Base-by-base conservation (phyloP, 1,140 invertebrate genomes). In the Hirudo medicinalis region DNA sequence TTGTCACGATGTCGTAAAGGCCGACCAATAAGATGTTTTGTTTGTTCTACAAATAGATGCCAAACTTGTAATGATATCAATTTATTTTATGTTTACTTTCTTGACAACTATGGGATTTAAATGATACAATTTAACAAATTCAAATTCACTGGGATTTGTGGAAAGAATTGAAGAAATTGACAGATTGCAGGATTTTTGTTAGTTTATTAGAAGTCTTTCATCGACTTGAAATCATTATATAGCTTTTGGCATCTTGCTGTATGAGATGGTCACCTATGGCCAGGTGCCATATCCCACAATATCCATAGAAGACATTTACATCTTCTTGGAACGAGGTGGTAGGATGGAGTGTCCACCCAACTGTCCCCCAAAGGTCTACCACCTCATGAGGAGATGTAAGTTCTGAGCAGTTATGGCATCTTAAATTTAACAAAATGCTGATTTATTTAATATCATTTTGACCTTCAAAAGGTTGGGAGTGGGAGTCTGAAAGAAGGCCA, bases 201-300 rank as follows among this genome's bases (percentile, higher is more conserved):
- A 73, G 25, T 63, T 69, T 71, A 19, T 9, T 19, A 67, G 9
- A 71, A 71, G 0, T 2, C 17, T 69, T 11, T 49, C 70, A 66
- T 5, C 29, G 32, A 36, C 6, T 36, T 69, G 22, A 20, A 0
- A 70, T 74, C 17, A 76, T 78, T 72, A 3, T 6, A 6, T 74
- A 94, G 94, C 94, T 29, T 99, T 97, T 85, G 95, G 95, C 55
- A 92, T 99, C 70, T 85, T 99, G 57, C 83, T 99, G 11, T 99
- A 95, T 95, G 96, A 99, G 84, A 95, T 99, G 74, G 94, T 94
- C 2, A 99, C 95, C 0, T 98, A 97, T 82, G 96, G 96, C 60
- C 93, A 95, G 90, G 93, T 93, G 17, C 96, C 96, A 0, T 99
- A 99, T 85, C 95, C 95, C 53, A 94, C 94, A 17, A 92, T 99